These are phyloP conservation scores for Parauchenoglanis ngamensis DNA, from an alignment of 2,797 vertebrate species.

Conservation along the genomic window DNA sequence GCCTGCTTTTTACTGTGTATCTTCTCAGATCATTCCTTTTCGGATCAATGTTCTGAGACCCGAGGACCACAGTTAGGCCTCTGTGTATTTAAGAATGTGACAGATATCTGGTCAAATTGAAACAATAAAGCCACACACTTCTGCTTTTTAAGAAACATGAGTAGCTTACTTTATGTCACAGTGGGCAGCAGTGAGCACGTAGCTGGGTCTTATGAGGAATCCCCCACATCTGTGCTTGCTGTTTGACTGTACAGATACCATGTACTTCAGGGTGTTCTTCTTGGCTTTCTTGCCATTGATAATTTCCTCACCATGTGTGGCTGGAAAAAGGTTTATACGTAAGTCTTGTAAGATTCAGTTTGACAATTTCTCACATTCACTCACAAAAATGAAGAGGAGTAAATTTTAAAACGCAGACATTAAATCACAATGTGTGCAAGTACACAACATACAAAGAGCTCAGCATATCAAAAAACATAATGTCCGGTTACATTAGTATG, in stretches of 20 bases:
- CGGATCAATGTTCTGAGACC: conserved; percentile 46
- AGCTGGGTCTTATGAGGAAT: conserved; percentile 52
- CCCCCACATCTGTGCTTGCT: conserved; percentile 54
- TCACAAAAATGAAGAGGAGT: not conserved
- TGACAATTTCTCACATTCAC: not conserved
- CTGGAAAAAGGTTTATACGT: conserved; percentile 26
- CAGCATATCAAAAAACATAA: not conserved
- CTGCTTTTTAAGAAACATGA: not conserved
- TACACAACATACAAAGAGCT: not conserved
- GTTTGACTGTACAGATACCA: conserved; percentile 57
- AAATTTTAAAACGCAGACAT: not conserved
- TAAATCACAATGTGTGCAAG: not conserved
- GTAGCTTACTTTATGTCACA: conserved; percentile 41
- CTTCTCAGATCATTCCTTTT: not conserved
- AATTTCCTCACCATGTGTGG: conserved; percentile 46
- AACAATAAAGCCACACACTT: not conserved
- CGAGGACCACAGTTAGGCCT: conserved; percentile 55
- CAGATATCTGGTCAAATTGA: not conserved
- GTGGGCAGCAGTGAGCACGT: conserved; percentile 60
- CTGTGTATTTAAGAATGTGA: conserved; percentile 16
- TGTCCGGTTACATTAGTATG: not conserved
- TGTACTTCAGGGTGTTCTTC: conserved; percentile 48
- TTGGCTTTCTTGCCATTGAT: conserved; percentile 54
- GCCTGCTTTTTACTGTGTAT: conserved; percentile 25
- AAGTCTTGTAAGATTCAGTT: not conserved